These are phyloP conservation scores for Cottoperca gobio DNA, from an alignment of 2,797 vertebrate genomes.

Conservation along the genomic window DNA sequence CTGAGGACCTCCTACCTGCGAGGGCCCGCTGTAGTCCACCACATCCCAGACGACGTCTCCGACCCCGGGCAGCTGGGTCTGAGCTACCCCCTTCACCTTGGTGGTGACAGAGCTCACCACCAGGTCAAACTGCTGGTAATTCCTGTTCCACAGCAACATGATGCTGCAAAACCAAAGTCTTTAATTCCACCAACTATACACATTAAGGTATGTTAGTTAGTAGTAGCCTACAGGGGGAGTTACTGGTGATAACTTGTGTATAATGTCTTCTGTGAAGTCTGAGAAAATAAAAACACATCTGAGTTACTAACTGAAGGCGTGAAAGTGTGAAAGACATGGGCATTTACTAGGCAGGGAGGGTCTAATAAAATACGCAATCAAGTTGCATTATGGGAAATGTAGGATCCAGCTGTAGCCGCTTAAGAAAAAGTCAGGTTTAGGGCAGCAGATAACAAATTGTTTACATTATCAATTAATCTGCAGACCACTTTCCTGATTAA, in stretches of 20 bases:
- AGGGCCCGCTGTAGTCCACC: conserved; percentile 84
- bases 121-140: conserved; percentile 86
- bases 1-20: conserved; percentile 77
- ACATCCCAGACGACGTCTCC: conserved; percentile 83
- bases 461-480: too few species aligned
- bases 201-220: neutral
- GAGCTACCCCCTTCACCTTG: conserved; percentile 88
- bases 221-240: too few species aligned
- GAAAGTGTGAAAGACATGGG: too few species aligned
- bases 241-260: too few species aligned
- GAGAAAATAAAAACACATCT: too few species aligned
- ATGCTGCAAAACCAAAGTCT: conserved; percentile 50
- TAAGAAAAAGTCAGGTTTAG: too few species aligned
- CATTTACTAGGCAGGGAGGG: too few species aligned
- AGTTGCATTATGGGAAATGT: neutral
- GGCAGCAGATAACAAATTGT: too few species aligned
- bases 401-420: too few species aligned
- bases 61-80: conserved; percentile 59
- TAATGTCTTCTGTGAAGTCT: too few species aligned
- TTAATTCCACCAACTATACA: neutral
- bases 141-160: conserved; percentile 82
- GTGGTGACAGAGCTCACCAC: conserved; percentile 88
- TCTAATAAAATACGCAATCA: neutral
- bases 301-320: too few species aligned
- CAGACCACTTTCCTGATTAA: too few species aligned